Evolutionary conservation across 2,888 invertebrate species (phyloP).

Genomic region (Yponomeuta evonymella): DNA sequence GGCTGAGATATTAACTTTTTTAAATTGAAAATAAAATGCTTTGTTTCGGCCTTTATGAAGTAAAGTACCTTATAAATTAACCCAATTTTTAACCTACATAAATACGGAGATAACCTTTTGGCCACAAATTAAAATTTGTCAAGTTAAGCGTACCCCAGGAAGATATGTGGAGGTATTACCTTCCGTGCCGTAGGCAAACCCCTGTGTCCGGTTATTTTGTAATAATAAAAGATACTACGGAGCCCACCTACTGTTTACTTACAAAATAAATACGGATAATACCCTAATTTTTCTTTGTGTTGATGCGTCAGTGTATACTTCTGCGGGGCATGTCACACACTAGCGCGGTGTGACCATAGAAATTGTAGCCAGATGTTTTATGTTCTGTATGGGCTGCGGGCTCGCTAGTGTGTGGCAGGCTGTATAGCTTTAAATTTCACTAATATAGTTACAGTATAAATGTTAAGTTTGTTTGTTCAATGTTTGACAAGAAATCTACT

Average conservation of each 20-base stretch:
- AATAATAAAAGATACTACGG: slow-evolving; percentile 8
- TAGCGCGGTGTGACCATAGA: too few relatives aligned
- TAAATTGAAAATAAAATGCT: not conserved
- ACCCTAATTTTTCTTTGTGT: slow-evolving; percentile 9
- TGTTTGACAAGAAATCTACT: too few relatives aligned
- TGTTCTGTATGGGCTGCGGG: too few relatives aligned
- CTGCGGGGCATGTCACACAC: not conserved
- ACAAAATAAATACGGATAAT: slow-evolving; percentile 2
- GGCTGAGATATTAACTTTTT: not conserved
- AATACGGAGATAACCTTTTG: not conserved
- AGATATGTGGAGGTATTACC: not conserved
- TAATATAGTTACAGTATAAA: too few relatives aligned
- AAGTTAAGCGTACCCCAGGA: not conserved
- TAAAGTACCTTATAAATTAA: not conserved
- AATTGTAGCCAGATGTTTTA: too few relatives aligned
- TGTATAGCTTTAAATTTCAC: too few relatives aligned
- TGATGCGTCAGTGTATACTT: not conserved
- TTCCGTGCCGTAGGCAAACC: slow-evolving; percentile 7
- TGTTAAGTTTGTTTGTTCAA: too few relatives aligned
- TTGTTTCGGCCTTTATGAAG: not conserved
- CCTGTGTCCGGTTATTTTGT: slow-evolving; percentile 2
- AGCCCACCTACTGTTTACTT: slow-evolving; percentile 8
- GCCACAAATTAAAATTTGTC: not conserved
- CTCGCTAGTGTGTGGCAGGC: too few relatives aligned
- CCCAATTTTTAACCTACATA: not conserved